These are phyloP conservation scores for Eupleurogrammus muticus DNA, from an alignment of 2,797 vertebrate species.

Conservation along the genomic window DNA sequence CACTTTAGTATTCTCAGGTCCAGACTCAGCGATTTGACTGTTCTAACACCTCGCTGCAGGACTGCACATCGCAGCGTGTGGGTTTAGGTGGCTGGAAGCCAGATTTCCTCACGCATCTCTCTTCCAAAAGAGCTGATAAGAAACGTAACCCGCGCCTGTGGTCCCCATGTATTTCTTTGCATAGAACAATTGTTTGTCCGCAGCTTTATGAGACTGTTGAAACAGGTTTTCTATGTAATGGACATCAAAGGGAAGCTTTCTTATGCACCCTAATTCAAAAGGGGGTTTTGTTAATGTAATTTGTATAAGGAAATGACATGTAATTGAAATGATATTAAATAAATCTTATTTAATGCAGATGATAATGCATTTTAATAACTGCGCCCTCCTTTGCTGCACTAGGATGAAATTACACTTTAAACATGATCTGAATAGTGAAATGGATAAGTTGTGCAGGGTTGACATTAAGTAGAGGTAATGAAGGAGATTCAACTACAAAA, in stretches of 20 bases:
- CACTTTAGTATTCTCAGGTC: constrained; percentile 36
- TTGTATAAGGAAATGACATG: neutral
- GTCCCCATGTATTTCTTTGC: neutral
- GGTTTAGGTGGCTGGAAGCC: constrained; percentile 15
- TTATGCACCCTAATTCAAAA: constrained; percentile 39
- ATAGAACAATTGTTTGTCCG: constrained; percentile 10
- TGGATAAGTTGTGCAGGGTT: neutral
- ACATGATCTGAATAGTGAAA: neutral
- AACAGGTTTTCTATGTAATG: neutral
- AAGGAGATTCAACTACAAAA: neutral
- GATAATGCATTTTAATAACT: neutral
- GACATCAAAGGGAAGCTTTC: neutral
- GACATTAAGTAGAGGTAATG: neutral
- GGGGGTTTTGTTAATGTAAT: constrained; percentile 24
- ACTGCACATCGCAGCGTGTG: neutral
- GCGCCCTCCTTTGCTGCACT: neutral
- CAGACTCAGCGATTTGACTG: constrained; percentile 17
- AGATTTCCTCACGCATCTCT: neutral
- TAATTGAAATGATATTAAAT: constrained; percentile 6
- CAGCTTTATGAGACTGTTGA: neutral
- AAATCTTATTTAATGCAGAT: constrained; percentile 13
- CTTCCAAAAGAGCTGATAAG: constrained; percentile 21
- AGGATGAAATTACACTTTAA: neutral
- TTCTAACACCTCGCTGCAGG: constrained; percentile 9
- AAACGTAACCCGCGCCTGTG: neutral